Evolutionary conservation across 2,888 invertebrate species (phyloP), one percentile per base, ranked within the genome.

Genomic region (Lypha dubia): DNA sequence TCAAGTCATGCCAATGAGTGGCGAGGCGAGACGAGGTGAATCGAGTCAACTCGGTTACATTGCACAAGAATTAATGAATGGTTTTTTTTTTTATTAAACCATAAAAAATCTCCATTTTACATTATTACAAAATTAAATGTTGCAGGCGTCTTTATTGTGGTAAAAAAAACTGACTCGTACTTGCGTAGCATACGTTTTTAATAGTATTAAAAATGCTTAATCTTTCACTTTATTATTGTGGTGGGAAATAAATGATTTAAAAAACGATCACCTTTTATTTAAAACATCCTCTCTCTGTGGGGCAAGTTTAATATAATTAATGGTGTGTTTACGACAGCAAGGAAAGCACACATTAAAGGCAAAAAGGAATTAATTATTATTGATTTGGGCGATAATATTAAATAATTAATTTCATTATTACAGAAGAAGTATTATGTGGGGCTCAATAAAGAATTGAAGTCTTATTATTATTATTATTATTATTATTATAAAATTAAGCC

Each of bases 21-120:
- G 11, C 0, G 38, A 68, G 49, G 7, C 35, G 28, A 15, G 67
- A 0, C 51, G 51, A 13, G 22, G 2, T 13, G 8, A 8, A 13
- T 17, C 49, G 20, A 28, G 46, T 46, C 58, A 62, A 46, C 15
- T 15, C 1, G 41, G 44, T 58, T 77, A 41, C 49, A 56, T 38
- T 51, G 51, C 38, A 70, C 60, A 51, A 60, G 51, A 24, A 70
- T 77, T 70, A 68, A 60, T 70, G 51, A 70, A 77, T 62, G 68
- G 3, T 38, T 77, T 68, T 60, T 62, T 38, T 77, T 68, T 60
- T 62, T 68, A 77, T 51, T 38, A 70, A 68, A 41, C 38, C 51
- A 51, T 38, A 17, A 49, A 41, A 76, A 49, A 68, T 58, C 49
- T 68, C 7, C 22, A 28, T 68, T 49, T 68, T 11, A 38, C 38